These are phyloP conservation scores for Dioctria rufipes DNA, from an alignment of 2,888 invertebrate genomes.

Conservation along the genomic window DNA sequence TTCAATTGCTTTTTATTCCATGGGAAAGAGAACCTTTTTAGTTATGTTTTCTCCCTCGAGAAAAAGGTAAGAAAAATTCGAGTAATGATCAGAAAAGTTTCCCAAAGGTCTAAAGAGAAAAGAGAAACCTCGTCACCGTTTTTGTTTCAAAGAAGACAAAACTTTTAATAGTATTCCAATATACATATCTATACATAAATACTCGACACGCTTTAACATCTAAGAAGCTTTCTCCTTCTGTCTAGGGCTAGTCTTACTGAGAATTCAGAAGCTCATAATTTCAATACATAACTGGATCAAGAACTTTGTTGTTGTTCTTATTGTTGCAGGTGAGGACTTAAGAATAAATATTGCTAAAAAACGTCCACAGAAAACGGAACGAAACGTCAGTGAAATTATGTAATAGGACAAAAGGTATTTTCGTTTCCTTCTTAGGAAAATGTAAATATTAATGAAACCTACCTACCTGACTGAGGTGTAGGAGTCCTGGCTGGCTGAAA, in stretches of 20 bases:
- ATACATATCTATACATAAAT: neutral
- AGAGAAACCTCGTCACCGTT: neutral
- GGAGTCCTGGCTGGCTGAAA: slow-evolving; percentile 24
- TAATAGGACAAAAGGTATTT: slow-evolving; percentile 49
- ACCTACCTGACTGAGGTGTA: neutral
- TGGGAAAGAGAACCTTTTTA: neutral
- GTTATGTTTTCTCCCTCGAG: neutral
- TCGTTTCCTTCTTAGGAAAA: slow-evolving; percentile 12
- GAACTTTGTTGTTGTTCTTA: too few relatives aligned
- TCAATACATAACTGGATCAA: neutral
- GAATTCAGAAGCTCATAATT: slow-evolving; percentile 25
- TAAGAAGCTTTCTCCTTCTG: neutral
- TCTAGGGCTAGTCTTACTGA: neutral
- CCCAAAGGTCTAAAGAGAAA: slow-evolving; percentile 17
- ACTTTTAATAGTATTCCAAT: slow-evolving; percentile 42
- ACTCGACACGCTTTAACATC: neutral
- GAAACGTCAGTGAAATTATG: slow-evolving; percentile 31
- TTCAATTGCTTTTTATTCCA: neutral
- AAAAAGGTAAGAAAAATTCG: neutral
- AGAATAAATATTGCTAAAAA: slow-evolving; percentile 3
- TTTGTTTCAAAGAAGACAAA: slow-evolving; percentile 21
- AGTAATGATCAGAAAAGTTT: slow-evolving; percentile 33
- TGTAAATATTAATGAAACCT: slow-evolving; percentile 8
- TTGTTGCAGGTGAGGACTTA: neutral
- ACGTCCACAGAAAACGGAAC: neutral